Base-by-base conservation (phyloP, 1,140 invertebrate species). In the Drosophila baimaii region DNA sequence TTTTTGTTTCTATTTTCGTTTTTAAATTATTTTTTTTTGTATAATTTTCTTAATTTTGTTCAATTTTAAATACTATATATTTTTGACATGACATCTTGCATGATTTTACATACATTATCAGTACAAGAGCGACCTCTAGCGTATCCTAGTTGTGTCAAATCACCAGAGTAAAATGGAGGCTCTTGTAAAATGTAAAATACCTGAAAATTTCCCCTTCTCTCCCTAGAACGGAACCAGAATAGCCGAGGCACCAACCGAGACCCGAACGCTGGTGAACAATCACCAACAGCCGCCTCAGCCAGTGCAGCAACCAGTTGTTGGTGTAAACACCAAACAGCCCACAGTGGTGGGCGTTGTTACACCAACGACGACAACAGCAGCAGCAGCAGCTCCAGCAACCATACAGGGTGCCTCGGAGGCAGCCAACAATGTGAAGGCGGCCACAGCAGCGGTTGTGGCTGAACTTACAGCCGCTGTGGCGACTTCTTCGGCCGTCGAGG, bases 161-260 rank as follows among this genome's bases (percentile, higher is more conserved):
- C n/a, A n/a, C n/a, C n/a, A n/a, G n/a, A n/a, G n/a, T n/a, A n/a
- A n/a, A n/a, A n/a, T n/a, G n/a, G n/a, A n/a, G n/a, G n/a, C n/a
- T n/a, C n/a, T n/a, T n/a, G 27, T 21, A 35, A 31, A 29, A 52
- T 33, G 17, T 13, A 15, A 23, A 21, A 43, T 66, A 33, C 33
- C 10, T 39, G 13, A 7, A 46, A 56, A 71, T 59, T 58, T 46
- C 31, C 33, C 64, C 17, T 19, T 62, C 43, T 12, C 12, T 31
- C 8, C 17, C 6, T 46, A 86, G 83, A 86, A 86, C 23, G 83
- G 83, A 33, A 83, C 59, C 49, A 78, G 78, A 49, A 12, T 72
- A 91, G 83, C 64, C 27, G 83, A 78, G 81, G 72, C 68, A 62
- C 80, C 79, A 75, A 84, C 77, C 47, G 83, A 86, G 57, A 54